Evolutionary conservation across 92 coral and sea anemone species (phyloP).

Genomic region (Metridium senile): DNA sequence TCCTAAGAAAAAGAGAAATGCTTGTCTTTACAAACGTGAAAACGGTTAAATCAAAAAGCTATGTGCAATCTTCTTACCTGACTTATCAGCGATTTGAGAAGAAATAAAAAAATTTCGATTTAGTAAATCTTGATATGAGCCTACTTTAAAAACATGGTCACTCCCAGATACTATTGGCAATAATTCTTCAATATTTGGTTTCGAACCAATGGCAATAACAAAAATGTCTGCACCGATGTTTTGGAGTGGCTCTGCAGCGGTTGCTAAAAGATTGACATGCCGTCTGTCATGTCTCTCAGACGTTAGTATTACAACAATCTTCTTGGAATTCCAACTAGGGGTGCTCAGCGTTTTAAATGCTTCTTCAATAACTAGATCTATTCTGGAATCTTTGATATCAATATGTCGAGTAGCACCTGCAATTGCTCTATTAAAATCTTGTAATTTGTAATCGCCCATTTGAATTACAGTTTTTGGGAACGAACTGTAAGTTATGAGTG

Average conservation of each 20-base stretch:
- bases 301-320: conserved; percentile 62
- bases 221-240: conserved; percentile 47
- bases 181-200: conserved; percentile 36
- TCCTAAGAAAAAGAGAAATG: conserved; percentile 10
- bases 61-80: conserved; percentile 25
- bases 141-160: conserved; percentile 37
- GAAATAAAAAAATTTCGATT: conserved; percentile 17
- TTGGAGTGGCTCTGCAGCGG: conserved; percentile 9
- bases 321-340: conserved; percentile 42
- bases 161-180: conserved; percentile 29
- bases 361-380: conserved; percentile 57
- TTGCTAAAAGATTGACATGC: too few species aligned
- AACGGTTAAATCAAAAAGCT: background rate
- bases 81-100: conserved; percentile 18
- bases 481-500: conserved; percentile 50
- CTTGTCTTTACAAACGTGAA: background rate
- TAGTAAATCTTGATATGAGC: conserved; percentile 27
- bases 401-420: background rate
- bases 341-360: conserved; percentile 35
- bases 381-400: conserved; percentile 30
- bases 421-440: conserved; percentile 43
- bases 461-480: conserved; percentile 10
- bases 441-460: conserved; percentile 35
- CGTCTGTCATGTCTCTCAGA: conserved; percentile 73
- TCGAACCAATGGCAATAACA: conserved; percentile 62